These are phyloP conservation scores for Crocidura indochinensis DNA, from an alignment of 2,797 vertebrate genomes.

Conservation along the genomic window DNA sequence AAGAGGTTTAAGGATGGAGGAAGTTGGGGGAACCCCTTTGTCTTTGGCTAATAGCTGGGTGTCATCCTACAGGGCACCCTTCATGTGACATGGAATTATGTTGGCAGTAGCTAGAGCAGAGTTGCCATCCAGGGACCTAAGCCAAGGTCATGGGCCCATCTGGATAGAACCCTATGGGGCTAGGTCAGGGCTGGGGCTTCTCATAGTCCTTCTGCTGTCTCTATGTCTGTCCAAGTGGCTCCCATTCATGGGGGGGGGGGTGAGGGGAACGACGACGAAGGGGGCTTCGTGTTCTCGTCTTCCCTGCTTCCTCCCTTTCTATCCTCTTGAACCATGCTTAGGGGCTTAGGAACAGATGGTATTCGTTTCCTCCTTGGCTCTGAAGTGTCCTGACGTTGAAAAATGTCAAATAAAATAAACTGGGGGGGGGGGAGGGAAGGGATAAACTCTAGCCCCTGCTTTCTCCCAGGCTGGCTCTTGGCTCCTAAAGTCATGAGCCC, in stretches of 20 bases:
- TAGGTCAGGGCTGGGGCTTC: not conserved
- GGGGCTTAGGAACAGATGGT: slow-evolving; percentile 73
- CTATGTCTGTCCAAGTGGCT: slow-evolving; percentile 15
- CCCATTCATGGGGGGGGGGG: not conserved
- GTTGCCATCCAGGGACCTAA: not conserved
- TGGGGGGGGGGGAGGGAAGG: not conserved
- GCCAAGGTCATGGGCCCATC: not conserved
- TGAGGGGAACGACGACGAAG: no score
- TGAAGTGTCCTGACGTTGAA: slow-evolving; percentile 81
- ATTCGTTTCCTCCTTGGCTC: slow-evolving; percentile 81
- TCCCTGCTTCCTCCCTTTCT: not conserved
- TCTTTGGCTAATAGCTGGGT: no score
- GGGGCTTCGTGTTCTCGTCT: not conserved
- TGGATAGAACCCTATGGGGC: not conserved
- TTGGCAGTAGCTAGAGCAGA: not conserved
- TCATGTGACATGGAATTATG: not conserved
- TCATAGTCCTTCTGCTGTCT: not conserved
- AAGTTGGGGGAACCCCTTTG: no score
- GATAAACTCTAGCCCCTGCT: not conserved
- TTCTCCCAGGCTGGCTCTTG: not conserved
- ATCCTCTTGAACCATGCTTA: slow-evolving; percentile 76
- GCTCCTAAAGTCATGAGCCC: slow-evolving; percentile 18
- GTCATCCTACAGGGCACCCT: not conserved
- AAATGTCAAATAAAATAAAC: slow-evolving; percentile 84
- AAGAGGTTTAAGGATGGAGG: no score